phyloP scores from a whole-genome alignment of 2,797 vertebrate species.

The Crocidura indochinensis region DNA sequence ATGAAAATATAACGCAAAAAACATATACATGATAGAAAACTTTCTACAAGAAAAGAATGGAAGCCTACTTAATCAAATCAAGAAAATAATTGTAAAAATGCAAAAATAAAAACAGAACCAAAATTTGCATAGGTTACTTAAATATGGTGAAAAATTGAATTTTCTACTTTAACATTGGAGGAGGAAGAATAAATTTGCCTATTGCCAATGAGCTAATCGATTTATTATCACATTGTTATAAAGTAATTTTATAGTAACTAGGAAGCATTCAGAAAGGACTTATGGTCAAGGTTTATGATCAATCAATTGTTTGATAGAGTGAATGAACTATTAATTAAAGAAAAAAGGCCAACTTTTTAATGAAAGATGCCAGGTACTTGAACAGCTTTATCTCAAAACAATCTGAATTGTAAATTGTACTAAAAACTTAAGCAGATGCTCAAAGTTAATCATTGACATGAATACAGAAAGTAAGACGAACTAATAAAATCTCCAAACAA shows the following conservation, averaged over 20 bases:
- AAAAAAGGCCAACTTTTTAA: neutral
- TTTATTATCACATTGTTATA: neutral
- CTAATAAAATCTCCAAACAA: neutral
- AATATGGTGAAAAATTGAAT: neutral
- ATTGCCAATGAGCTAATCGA: neutral
- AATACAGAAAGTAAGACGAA: neutral
- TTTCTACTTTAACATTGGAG: neutral
- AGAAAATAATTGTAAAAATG: neutral
- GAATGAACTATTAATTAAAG: neutral
- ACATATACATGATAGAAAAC: neutral
- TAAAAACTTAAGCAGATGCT: neutral
- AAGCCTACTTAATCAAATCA: neutral
- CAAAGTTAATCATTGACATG: neutral
- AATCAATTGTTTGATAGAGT: neutral
- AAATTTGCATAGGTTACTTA: neutral
- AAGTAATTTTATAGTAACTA: neutral
- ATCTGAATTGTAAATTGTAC: no score
- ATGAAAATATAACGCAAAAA: neutral
- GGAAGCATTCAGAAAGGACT: neutral
- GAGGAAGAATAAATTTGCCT: neutral
- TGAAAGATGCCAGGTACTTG: neutral
- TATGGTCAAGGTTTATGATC: neutral
- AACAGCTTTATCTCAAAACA: no score
- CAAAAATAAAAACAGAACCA: neutral
- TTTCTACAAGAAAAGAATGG: neutral